phyloP scores from a whole-genome alignment of 92 coral and sea anemone genomes.

The Meandrina meandrites region DNA sequence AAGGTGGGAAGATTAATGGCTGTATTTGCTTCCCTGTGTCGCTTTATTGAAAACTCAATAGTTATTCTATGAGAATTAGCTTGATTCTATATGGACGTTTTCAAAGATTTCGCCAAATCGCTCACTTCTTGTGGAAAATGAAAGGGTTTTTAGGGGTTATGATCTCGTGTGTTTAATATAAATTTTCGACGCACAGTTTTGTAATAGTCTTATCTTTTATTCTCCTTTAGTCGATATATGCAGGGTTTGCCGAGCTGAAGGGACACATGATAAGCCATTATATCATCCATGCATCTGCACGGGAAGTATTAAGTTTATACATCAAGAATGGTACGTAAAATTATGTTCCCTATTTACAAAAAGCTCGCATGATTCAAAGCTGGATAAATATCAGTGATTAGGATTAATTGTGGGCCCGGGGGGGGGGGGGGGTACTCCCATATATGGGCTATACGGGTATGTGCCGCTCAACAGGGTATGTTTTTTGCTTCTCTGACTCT shows the following conservation, averaged over 20 bases:
- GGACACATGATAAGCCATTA: conserved; percentile 87
- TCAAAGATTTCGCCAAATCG: not conserved
- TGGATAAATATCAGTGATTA: not conserved
- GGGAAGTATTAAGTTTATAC: conserved; percentile 95
- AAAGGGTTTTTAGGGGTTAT: not conserved
- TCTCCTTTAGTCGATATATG: conserved; percentile 81
- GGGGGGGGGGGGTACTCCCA: too few relatives aligned
- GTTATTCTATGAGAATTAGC: not conserved
- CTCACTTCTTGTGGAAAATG: conserved; percentile 19
- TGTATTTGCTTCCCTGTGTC: not conserved
- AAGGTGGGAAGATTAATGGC: conserved; percentile 35
- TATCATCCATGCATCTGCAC: conserved; percentile 98
- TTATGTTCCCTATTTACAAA: not conserved
- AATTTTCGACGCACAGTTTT: conserved; percentile 2
- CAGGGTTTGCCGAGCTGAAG: conserved; percentile 98
- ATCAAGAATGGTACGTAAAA: conserved; percentile 94
- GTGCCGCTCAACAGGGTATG: too few relatives aligned
- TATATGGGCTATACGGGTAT: too few relatives aligned
- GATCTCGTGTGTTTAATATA: not conserved
- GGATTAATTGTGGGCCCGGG: not conserved
- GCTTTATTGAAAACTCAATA: not conserved
- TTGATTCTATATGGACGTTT: too few relatives aligned
- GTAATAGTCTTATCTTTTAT: conserved; percentile 8
- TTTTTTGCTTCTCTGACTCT: too few relatives aligned
- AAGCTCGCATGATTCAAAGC: not conserved